A percentile compares a stretch with the other conserved stretches of the same genome.
phyloP scores from a whole-genome alignment of 2,888 invertebrate species.

The Machimus atricapillus region DNA sequence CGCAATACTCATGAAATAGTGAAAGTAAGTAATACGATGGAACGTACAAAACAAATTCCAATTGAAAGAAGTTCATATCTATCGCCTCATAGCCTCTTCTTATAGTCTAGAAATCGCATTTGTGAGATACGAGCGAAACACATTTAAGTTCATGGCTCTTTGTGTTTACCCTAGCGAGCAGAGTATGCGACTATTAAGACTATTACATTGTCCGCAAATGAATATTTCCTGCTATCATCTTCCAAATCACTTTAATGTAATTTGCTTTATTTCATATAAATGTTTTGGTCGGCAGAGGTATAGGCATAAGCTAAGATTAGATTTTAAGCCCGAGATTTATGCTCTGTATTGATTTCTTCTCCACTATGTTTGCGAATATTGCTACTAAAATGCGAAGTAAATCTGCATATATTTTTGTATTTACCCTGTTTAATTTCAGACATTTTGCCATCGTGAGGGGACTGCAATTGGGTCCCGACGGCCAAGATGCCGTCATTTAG shows the following conservation, averaged over 20 bases:
- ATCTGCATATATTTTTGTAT: neutral
- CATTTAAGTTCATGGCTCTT: slow-evolving; percentile 21
- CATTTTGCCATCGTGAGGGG: slow-evolving; percentile 43
- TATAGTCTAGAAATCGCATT: neutral
- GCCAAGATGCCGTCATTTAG: slow-evolving; percentile 47
- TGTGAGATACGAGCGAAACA: neutral
- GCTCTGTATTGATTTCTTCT: neutral
- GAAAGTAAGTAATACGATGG: neutral
- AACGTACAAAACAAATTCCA: neutral
- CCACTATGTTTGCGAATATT: neutral
- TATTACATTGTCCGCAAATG: slow-evolving; percentile 40
- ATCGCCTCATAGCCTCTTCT: neutral
- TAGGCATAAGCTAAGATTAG: neutral
- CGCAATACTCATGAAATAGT: neutral
- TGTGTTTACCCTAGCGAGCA: neutral
- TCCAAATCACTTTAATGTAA: slow-evolving; percentile 45
- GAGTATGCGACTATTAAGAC: neutral
- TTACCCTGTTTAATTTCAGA: neutral
- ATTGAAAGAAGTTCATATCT: neutral
- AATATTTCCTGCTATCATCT: slow-evolving; percentile 47
- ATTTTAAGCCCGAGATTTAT: neutral
- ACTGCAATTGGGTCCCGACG: slow-evolving; percentile 42
- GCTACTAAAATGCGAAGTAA: neutral
- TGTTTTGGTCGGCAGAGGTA: neutral
- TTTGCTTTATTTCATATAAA: slow-evolving; percentile 38